Percentiles rank a stretch among this genome's conserved stretches.
These are phyloP conservation scores for Mythimna impura DNA, from an alignment of 2,888 invertebrate species.

Conservation along the genomic window DNA sequence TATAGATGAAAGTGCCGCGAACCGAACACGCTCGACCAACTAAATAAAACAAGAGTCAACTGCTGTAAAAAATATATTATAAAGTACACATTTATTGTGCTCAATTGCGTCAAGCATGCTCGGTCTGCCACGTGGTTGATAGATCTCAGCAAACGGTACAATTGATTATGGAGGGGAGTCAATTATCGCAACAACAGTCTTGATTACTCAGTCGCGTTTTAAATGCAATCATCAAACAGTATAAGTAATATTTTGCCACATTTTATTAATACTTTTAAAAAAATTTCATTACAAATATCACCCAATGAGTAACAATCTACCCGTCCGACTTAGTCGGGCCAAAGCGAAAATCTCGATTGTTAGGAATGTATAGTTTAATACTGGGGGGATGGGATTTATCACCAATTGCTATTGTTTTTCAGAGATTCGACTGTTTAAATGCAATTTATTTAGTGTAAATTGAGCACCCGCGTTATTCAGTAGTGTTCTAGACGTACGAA, in stretches of 20 bases:
- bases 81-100: conserved; percentile 26
- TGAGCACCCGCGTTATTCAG: conserved; percentile 67
- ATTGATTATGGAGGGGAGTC: conserved; percentile 65
- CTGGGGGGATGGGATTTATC: conserved; percentile 74
- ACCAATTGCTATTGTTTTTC: conserved; percentile 62
- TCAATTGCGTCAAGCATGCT: conserved; percentile 30
- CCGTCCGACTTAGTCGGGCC: conserved; percentile 76
- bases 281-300: conserved; percentile 85
- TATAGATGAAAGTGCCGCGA: conserved; percentile 55
- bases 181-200: conserved; percentile 85
- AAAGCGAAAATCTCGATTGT: conserved; percentile 83
- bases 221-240: conserved; percentile 80
- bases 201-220: conserved; percentile 80
- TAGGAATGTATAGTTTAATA: conserved; percentile 89
- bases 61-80: conserved; percentile 53
- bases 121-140: conserved; percentile 24
- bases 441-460: conserved; percentile 66
- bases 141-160: conserved; percentile 54
- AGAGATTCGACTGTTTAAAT: conserved; percentile 76
- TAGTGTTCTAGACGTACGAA: conserved; percentile 56
- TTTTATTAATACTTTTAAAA: conserved; percentile 82
- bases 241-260: conserved; percentile 81
- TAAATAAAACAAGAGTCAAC: conserved; percentile 36
- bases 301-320: conserved; percentile 84
- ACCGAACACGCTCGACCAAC: conserved; percentile 42